A percentile compares a stretch with the other conserved stretches of the same genome.
phyloP scores from a whole-genome alignment of 2,113 vertebrate species.

The Silurus asotus region DNA sequence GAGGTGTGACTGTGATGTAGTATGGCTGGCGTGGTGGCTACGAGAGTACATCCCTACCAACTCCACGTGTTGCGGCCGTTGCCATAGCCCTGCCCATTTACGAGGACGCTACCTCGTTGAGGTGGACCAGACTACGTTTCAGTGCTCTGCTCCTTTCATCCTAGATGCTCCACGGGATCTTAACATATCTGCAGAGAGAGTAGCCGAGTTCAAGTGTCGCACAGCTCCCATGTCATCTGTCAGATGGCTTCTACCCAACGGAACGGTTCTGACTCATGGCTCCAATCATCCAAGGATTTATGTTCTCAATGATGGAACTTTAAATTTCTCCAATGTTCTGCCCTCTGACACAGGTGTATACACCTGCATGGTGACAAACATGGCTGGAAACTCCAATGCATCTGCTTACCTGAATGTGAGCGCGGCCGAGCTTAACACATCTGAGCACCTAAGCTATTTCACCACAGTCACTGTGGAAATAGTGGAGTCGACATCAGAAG shows the following conservation, averaged over 20 bases:
- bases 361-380: constrained; percentile 98
- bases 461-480: constrained; percentile 95
- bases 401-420: constrained; percentile 97
- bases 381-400: constrained; percentile 95
- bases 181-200: constrained; percentile 93
- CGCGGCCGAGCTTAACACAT: constrained; percentile 94
- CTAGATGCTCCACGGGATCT: constrained; percentile 90
- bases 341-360: constrained; percentile 88
- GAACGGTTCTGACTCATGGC: constrained; percentile 91
- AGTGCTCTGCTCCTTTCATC: constrained; percentile 94
- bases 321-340: constrained; percentile 94
- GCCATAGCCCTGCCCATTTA: constrained; percentile 89
- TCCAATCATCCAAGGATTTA: constrained; percentile 88
- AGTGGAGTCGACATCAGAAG: constrained; percentile 85
- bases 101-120: constrained; percentile 91
- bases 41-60: constrained; percentile 96
- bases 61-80: constrained; percentile 96
- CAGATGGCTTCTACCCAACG: constrained; percentile 91
- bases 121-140: constrained; percentile 91
- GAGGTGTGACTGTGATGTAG: constrained; percentile 95
- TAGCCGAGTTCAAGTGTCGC: constrained; percentile 90
- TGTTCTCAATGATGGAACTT: constrained; percentile 91
- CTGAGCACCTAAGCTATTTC: constrained; percentile 92
- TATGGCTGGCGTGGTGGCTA: constrained; percentile 97
- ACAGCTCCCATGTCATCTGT: constrained; percentile 95